Percentiles rank a stretch among this genome's conserved stretches.
Conservation (phyloP, 2,888 invertebrate genomes). For the Pterostichus madidus region DNA sequence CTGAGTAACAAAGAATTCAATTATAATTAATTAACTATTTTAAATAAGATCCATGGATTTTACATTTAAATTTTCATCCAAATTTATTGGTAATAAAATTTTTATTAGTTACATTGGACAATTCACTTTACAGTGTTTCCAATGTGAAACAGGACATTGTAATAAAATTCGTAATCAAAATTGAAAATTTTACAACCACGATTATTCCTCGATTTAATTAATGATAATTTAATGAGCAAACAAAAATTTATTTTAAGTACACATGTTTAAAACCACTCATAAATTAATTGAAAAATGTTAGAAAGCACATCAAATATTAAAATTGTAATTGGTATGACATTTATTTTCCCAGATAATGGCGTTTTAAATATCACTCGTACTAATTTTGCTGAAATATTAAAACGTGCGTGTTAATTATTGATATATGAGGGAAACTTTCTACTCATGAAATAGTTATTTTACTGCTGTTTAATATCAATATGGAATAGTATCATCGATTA, state of each 20-base stretch:
- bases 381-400: slow-evolving; percentile 10
- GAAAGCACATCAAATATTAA: not conserved
- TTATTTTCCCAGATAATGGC: slow-evolving; percentile 16
- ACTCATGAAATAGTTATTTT: too few species aligned
- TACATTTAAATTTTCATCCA: slow-evolving; percentile 5
- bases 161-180: not conserved
- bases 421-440: not conserved
- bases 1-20: not conserved
- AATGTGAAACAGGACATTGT: not conserved
- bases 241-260: slow-evolving; percentile 11
- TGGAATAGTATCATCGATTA: too few species aligned
- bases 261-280: not conserved
- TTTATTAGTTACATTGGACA: not conserved
- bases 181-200: not conserved
- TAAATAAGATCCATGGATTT: not conserved
- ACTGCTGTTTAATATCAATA: too few species aligned
- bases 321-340: slow-evolving; percentile 27
- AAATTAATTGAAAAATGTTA: slow-evolving; percentile 18
- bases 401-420: not conserved
- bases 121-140: slow-evolving; percentile 9
- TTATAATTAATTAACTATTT: slow-evolving; percentile 29
- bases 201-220: slow-evolving; percentile 16
- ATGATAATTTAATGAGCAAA: slow-evolving; percentile 1
- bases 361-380: not conserved
- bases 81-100: slow-evolving; percentile 12